These are phyloP conservation scores for Noctua janthe DNA, from an alignment of 2,888 invertebrate genomes.

Conservation along the genomic window DNA sequence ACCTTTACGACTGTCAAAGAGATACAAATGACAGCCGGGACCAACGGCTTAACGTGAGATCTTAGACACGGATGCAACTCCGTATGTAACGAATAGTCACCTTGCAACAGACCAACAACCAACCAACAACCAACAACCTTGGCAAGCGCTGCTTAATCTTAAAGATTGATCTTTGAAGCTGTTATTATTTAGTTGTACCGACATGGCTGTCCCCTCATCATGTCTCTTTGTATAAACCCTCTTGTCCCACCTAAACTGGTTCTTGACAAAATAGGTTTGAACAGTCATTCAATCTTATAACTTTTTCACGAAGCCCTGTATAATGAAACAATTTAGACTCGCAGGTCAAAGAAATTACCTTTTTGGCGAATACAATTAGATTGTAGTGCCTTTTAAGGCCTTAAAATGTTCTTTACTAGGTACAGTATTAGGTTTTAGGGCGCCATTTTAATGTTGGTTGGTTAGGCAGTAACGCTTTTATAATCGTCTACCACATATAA, in stretches of 20 bases:
- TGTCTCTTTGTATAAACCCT: not conserved
- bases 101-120: too few species aligned
- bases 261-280: conserved; percentile 25
- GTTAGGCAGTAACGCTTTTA: not conserved
- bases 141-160: too few species aligned
- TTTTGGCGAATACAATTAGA: conserved; percentile 32
- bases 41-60: too few species aligned
- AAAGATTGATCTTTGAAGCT: too few species aligned
- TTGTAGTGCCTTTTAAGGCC: conserved; percentile 26
- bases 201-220: not conserved
- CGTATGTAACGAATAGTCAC: too few species aligned
- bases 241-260: not conserved
- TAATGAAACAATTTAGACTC: conserved; percentile 52
- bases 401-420: not conserved
- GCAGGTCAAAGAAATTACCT: conserved; percentile 23
- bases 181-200: not conserved
- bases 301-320: conserved; percentile 26
- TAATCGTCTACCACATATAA: too few species aligned
- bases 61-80: too few species aligned
- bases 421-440: not conserved
- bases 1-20: too few species aligned
- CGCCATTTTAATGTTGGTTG: not conserved
- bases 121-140: too few species aligned
- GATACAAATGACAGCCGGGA: too few species aligned
- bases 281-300: conserved; percentile 32